A percentile compares a stretch with the other conserved stretches of the same genome.
These are phyloP conservation scores for Andricus grossulariae DNA, from an alignment of 1,140 invertebrate species.

Conservation along the genomic window DNA sequence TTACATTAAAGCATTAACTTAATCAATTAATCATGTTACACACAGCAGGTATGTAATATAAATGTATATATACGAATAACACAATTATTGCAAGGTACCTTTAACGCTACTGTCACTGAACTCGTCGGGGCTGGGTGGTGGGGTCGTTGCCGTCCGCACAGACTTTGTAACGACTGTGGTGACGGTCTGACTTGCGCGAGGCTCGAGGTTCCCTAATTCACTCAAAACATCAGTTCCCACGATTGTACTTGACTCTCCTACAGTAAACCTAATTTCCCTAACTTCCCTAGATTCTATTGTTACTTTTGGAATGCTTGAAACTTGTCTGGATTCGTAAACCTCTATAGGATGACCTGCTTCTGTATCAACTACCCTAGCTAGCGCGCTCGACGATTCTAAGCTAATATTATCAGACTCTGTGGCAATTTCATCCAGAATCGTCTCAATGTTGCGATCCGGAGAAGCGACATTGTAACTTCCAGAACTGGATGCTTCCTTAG, in stretches of 20 bases:
- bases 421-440: slow-evolving; percentile 46
- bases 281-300: slow-evolving; percentile 35
- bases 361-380: slow-evolving; percentile 40
- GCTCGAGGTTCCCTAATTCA: slow-evolving; percentile 70
- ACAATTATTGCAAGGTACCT: slow-evolving; percentile 77
- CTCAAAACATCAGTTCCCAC: slow-evolving; percentile 58
- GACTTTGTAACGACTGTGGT: slow-evolving; percentile 76
- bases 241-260: slow-evolving; percentile 59
- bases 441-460: slow-evolving; percentile 38
- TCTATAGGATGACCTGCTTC: slow-evolving; percentile 28
- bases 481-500: slow-evolving; percentile 52
- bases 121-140: slow-evolving; percentile 75
- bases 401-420: slow-evolving; percentile 48
- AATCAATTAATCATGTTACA: slow-evolving; percentile 75
- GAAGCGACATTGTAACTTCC: slow-evolving; percentile 60
- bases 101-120: slow-evolving; percentile 75
- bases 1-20: slow-evolving; percentile 74
- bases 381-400: slow-evolving; percentile 54
- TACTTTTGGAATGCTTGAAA: slow-evolving; percentile 69
- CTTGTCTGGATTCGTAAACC: slow-evolving; percentile 37
- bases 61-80: slow-evolving; percentile 68
- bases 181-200: slow-evolving; percentile 73
- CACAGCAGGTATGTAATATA: slow-evolving; percentile 76
- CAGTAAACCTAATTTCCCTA: slow-evolving; percentile 39
- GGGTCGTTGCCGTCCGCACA: slow-evolving; percentile 75